These are phyloP conservation scores for Erebia ligea DNA, from an alignment of 2,888 invertebrate genomes.

Conservation along the genomic window DNA sequence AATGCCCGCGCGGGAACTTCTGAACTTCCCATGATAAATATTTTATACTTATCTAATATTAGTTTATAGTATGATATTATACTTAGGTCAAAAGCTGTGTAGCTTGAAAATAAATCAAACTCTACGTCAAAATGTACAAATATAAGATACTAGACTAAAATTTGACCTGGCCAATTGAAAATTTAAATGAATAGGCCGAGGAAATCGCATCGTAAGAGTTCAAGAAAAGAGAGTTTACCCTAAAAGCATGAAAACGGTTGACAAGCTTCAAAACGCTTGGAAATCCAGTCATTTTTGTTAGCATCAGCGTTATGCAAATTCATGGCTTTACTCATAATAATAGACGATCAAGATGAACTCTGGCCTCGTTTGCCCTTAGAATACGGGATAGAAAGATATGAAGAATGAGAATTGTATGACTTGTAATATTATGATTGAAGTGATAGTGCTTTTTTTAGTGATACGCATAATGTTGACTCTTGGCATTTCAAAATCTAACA, in stretches of 20 bases:
- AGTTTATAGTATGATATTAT: no score
- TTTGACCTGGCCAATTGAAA: no score
- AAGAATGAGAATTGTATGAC: constrained; percentile 14
- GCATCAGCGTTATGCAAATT: constrained; percentile 6
- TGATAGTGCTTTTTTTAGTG: constrained; percentile 7
- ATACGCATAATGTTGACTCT: constrained; percentile 2
- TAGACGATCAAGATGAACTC: constrained; percentile 12
- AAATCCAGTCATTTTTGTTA: not conserved
- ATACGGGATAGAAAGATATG: not conserved
- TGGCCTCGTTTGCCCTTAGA: constrained; percentile 5
- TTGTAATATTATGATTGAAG: constrained; percentile 12
- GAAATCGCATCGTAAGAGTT: no score
- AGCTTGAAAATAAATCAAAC: no score
- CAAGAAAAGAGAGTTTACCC: no score
- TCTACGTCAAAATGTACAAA: no score
- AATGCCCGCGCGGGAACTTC: no score
- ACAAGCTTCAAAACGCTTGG: not conserved
- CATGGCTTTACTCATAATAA: constrained; percentile 13
- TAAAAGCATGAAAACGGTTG: not conserved
- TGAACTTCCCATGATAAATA: no score
- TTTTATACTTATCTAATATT: no score
- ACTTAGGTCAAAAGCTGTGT: no score
- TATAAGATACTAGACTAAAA: no score
- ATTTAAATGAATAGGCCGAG: no score
- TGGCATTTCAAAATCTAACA: not conserved